Percentiles rank a stretch among this genome's conserved stretches.
phyloP scores from a whole-genome alignment of 2,888 invertebrate species.

The Boloria euphrosyne region DNA sequence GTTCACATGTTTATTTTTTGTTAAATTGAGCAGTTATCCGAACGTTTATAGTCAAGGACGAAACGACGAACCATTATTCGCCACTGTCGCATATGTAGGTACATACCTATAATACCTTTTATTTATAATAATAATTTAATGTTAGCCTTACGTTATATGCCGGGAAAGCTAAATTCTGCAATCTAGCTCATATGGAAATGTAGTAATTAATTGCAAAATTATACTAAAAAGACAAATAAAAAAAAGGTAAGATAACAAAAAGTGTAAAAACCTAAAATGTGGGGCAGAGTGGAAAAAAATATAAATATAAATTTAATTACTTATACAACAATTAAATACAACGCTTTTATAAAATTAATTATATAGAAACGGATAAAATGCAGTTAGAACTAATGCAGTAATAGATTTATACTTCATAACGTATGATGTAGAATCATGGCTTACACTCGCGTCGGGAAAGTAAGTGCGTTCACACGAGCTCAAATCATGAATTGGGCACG shows the following conservation, averaged over 20 bases:
- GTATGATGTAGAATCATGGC: not conserved
- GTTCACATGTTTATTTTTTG: slow-evolving; percentile 33
- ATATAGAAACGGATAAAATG: slow-evolving; percentile 4
- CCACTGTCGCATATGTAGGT: not conserved
- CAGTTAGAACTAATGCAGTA: slow-evolving; percentile 2
- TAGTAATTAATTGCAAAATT: too few relatives aligned
- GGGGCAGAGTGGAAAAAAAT: too few relatives aligned
- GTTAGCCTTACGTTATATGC: not conserved
- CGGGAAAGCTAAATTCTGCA: too few relatives aligned
- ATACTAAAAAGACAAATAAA: too few relatives aligned
- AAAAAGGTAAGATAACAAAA: too few relatives aligned
- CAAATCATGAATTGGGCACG: slow-evolving; percentile 33
- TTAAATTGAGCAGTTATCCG: slow-evolving; percentile 41
- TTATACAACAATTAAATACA: not conserved
- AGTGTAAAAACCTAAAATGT: too few relatives aligned
- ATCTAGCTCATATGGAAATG: too few relatives aligned
- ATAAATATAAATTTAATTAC: not conserved
- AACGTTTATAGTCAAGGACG: slow-evolving; percentile 36
- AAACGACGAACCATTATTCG: slow-evolving; percentile 6
- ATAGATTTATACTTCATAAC: slow-evolving; percentile 11
- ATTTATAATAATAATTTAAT: not conserved
- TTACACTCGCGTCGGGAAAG: slow-evolving; percentile 27
- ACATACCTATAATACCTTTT: not conserved
- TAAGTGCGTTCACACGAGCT: slow-evolving; percentile 37
- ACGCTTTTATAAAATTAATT: not conserved